phyloP scores from a whole-genome alignment of 2,113 vertebrate species.

The Xiphorhynchus elegans region DNA sequence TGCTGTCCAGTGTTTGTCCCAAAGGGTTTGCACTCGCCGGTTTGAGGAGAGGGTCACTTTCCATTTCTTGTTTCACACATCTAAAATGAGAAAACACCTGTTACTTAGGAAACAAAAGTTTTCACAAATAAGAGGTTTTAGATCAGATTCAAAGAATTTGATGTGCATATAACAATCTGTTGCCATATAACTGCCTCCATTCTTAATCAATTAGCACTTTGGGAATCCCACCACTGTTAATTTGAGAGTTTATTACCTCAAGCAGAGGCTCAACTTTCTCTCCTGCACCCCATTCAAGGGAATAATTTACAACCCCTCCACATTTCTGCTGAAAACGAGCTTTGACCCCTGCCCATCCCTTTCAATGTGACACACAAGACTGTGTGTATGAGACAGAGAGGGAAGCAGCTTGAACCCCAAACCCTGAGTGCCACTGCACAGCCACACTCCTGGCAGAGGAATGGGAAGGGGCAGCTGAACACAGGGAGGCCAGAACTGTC shows the following conservation, averaged over 20 bases:
- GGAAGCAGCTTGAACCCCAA: neutral
- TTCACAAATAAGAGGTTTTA: neutral
- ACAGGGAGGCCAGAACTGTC: neutral
- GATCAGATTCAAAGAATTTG: neutral
- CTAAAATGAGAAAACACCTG: conserved; percentile 61
- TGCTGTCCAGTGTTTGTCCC: conserved; percentile 91
- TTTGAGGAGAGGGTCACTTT: conserved; percentile 83
- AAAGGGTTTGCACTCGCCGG: conserved; percentile 88
- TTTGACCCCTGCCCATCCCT: neutral
- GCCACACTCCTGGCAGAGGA: neutral
- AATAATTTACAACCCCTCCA: neutral
- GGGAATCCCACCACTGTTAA: neutral
- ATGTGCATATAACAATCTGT: neutral
- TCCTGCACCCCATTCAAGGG: neutral
- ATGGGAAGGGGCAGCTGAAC: neutral
- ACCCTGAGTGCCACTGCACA: neutral
- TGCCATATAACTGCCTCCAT: neutral
- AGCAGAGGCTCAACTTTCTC: neutral
- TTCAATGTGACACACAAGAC: neutral
- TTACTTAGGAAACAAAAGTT: conserved; percentile 19
- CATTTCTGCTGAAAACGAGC: neutral
- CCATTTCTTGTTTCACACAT: conserved; percentile 88
- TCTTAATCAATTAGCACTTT: neutral
- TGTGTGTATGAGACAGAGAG: neutral
- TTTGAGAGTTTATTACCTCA: neutral